Evolutionary conservation across 2,113 vertebrate genomes (phyloP).

Genomic region (Leuciscus idus): DNA sequence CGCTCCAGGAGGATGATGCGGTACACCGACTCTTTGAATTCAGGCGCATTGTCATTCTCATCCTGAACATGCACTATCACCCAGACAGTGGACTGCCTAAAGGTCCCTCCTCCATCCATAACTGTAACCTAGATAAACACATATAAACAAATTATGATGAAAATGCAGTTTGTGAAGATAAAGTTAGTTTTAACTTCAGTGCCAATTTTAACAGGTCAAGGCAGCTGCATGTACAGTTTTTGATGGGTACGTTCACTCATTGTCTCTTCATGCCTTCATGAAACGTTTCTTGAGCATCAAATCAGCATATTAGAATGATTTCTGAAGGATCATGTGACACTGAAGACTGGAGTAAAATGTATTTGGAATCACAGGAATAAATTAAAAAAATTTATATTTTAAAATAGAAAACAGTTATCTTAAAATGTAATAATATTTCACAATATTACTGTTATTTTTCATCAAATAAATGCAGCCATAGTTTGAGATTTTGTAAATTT

Average conservation of each 20-base stretch:
- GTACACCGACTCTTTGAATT: constrained; percentile 90
- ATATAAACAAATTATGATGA: neutral
- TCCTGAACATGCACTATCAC: constrained; percentile 92
- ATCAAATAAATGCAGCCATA: neutral
- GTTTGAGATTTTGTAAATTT: neutral
- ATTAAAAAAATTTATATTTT: too few species aligned
- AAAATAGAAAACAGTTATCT: neutral
- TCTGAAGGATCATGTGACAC: neutral
- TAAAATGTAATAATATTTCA: neutral
- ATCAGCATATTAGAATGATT: neutral
- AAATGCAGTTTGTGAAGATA: neutral
- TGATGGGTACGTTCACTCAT: neutral
- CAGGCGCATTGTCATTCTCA: constrained; percentile 94
- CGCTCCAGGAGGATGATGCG: constrained; percentile 91
- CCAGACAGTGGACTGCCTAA: constrained; percentile 90
- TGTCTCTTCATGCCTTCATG: neutral
- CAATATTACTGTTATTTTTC: neutral
- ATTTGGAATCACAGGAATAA: neutral
- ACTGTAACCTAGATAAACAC: constrained; percentile 84
- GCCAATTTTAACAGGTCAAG: neutral
- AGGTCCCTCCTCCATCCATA: constrained; percentile 86
- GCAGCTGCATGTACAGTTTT: neutral
- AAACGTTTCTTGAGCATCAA: neutral
- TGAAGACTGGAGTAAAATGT: neutral
- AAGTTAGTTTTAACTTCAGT: neutral